Percentiles rank a stretch among this genome's conserved stretches.
These are phyloP conservation scores for Conus canariensis DNA, from an alignment of 2,888 invertebrate species.

Conservation along the genomic window DNA sequence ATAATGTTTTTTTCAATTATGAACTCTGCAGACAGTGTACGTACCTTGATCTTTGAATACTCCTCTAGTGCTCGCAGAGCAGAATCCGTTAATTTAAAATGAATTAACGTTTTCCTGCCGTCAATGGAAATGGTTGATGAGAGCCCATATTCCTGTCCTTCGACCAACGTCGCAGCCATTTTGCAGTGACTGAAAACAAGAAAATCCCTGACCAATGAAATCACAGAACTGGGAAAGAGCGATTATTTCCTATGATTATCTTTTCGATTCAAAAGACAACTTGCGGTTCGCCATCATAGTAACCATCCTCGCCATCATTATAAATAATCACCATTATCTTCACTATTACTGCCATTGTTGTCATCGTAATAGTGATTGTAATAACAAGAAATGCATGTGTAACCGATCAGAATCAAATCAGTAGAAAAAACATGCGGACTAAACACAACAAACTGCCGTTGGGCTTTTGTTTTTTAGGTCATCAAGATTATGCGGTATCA, in stretches of 20 bases:
- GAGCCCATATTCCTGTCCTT: constrained; percentile 98
- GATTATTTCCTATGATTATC: constrained; percentile 6
- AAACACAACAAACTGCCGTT: too few species aligned
- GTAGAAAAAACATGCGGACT: too few species aligned
- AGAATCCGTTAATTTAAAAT: constrained; percentile 98
- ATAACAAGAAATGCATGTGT: too few species aligned
- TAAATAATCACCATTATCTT: too few species aligned
- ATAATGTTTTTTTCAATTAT: too few species aligned
- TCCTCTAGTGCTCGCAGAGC: constrained; percentile 96
- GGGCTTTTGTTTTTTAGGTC: too few species aligned
- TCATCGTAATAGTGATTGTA: too few species aligned
- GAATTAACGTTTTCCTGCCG: constrained; percentile 86
- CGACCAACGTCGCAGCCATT: constrained; percentile 95
- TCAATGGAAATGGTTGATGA: constrained; percentile 83
- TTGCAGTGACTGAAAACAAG: constrained; percentile 56
- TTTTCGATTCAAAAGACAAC: not conserved
- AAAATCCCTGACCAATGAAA: constrained; percentile 18
- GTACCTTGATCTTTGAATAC: constrained; percentile 93
- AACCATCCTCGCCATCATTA: too few species aligned
- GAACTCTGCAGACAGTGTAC: constrained; percentile 64
- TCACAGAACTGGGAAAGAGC: too few species aligned
- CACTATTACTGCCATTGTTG: too few species aligned
- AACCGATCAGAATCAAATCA: too few species aligned
- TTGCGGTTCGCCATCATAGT: not conserved
- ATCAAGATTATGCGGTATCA: too few species aligned